phyloP scores from a whole-genome alignment of 2,888 invertebrate genomes.

The Temnothorax ravouxi region DNA sequence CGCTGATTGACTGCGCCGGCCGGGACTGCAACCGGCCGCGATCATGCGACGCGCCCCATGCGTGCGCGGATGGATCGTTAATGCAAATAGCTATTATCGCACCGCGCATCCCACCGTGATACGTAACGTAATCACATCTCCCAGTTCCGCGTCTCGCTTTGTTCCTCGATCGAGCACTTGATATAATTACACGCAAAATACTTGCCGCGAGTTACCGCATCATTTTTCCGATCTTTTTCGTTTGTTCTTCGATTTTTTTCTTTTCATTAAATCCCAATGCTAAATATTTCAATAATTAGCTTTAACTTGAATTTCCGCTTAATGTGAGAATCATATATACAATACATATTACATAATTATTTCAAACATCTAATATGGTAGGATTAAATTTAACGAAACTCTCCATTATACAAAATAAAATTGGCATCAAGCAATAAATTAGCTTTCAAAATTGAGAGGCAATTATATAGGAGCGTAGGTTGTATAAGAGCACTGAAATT shows the following conservation, averaged over 20 bases:
- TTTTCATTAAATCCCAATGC: not conserved
- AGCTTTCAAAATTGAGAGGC: conserved; percentile 30
- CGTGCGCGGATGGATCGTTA: conserved; percentile 75
- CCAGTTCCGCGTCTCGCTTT: conserved; percentile 49
- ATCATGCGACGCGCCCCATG: conserved; percentile 70
- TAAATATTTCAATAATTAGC: not conserved
- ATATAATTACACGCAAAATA: conserved; percentile 11
- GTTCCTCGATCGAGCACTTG: conserved; percentile 33
- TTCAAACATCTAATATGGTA: not conserved
- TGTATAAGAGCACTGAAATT: not conserved
- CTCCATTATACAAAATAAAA: conserved; percentile 28
- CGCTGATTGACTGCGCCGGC: conserved; percentile 80
- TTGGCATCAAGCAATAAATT: conserved; percentile 33
- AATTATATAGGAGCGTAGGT: not conserved
- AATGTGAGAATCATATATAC: not conserved
- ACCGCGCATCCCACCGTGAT: conserved; percentile 67
- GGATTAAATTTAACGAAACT: conserved; percentile 24
- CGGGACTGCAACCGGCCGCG: conserved; percentile 62
- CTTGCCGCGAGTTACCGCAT: not conserved
- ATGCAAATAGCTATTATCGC: conserved; percentile 78
- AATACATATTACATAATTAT: not conserved
- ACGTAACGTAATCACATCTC: conserved; percentile 73
- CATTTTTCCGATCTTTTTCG: not conserved
- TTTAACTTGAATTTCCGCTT: conserved; percentile 8
- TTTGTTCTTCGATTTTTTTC: not conserved